Conservation (phyloP, 2,888 invertebrate genomes). For the Machimus rusticus region DNA sequence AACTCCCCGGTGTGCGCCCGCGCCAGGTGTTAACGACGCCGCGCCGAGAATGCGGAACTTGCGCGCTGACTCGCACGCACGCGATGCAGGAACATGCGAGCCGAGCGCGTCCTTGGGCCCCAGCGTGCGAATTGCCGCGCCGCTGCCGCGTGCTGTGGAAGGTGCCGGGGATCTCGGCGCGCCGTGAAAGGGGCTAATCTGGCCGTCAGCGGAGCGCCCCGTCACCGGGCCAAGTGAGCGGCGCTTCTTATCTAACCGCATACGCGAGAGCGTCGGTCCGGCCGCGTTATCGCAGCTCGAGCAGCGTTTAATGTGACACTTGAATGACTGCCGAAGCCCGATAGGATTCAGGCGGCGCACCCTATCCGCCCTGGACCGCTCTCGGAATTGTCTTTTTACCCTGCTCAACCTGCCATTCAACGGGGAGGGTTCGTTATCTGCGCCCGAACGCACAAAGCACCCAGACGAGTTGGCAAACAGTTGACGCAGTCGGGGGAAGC, state of each 20-base stretch:
- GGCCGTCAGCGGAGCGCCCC: neutral
- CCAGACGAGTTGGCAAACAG: slow-evolving; percentile 7
- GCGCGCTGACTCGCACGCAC: neutral
- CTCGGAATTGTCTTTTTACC: slow-evolving; percentile 18
- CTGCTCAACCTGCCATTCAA: slow-evolving; percentile 25
- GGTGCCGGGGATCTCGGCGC: slow-evolving; percentile 21
- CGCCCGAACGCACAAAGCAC: neutral
- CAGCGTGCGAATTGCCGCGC: slow-evolving; percentile 15
- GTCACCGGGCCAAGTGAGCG: neutral
- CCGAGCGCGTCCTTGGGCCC: slow-evolving; percentile 12
- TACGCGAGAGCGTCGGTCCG: slow-evolving; percentile 14
- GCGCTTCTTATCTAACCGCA: slow-evolving; percentile 45
- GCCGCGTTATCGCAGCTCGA: slow-evolving; percentile 43
- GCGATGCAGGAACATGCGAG: slow-evolving; percentile 40
- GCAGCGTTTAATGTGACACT: slow-evolving; percentile 52
- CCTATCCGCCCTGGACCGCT: slow-evolving; percentile 17
- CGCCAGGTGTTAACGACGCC: slow-evolving; percentile 41
- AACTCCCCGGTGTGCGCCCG: slow-evolving; percentile 14
- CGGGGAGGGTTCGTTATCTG: slow-evolving; percentile 34
- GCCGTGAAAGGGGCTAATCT: slow-evolving; percentile 47
- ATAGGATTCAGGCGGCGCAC: slow-evolving; percentile 28
- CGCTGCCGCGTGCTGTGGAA: slow-evolving; percentile 14
- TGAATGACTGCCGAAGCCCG: slow-evolving; percentile 50
- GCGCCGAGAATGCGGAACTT: slow-evolving; percentile 16
- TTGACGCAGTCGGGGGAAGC: neutral